phyloP scores from a whole-genome alignment of 2,113 vertebrate species.

The Agapornis roseicollis region DNA sequence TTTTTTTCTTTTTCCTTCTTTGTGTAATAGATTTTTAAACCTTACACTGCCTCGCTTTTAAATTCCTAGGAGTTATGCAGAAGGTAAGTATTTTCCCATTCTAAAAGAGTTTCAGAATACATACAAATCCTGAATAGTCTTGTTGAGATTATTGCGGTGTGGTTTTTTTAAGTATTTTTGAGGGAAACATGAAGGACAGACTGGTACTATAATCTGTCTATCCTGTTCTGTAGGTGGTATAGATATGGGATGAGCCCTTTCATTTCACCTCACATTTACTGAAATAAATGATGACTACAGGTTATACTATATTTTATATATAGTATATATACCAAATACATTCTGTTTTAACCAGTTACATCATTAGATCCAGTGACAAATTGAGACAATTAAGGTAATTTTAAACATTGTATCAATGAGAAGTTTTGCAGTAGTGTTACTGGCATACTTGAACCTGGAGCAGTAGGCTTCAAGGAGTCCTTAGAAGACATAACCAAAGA shows the following conservation, averaged over 20 bases:
- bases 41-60: neutral
- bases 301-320: neutral
- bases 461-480: neutral
- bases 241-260: neutral
- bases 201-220: no score
- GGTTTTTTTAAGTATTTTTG: neutral
- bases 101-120: neutral
- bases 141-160: neutral
- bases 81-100: neutral
- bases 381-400: neutral
- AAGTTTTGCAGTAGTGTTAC: neutral
- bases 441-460: neutral
- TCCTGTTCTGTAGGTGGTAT: neutral
- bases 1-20: neutral
- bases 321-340: neutral
- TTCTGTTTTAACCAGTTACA: neutral
- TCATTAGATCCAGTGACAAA: neutral
- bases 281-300: neutral
- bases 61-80: neutral
- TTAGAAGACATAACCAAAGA: rapidly evolving
- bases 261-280: neutral
- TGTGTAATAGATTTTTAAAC: neutral
- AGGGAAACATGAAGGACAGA: neutral
- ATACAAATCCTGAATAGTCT: neutral
- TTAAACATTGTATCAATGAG: rapidly evolving